Percentiles rank a stretch among this genome's conserved stretches.
Conservation (phyloP, 2,113 vertebrate genomes). For the Pitta sordida region DNA sequence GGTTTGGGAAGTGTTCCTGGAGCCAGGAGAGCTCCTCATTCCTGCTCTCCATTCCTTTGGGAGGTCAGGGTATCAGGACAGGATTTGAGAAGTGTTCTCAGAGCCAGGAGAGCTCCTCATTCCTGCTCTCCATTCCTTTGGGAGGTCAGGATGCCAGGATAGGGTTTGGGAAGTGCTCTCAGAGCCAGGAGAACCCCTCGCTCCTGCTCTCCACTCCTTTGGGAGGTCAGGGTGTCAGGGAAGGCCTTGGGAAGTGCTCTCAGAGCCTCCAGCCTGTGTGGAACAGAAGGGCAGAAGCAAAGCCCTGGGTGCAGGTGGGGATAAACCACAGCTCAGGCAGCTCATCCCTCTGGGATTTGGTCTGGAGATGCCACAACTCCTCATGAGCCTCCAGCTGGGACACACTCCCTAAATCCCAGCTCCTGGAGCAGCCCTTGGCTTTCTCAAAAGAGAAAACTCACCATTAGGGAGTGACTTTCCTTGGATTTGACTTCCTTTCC, state of each 20-base stretch:
- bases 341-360: neutral
- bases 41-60: too few relatives aligned
- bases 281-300: neutral
- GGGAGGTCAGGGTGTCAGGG: neutral
- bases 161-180: too few relatives aligned
- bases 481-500: neutral
- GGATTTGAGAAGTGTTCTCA: too few relatives aligned
- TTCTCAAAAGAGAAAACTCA: neutral
- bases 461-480: neutral
- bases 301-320: neutral
- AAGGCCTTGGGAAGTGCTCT: neutral
- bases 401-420: neutral
- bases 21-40: too few relatives aligned
- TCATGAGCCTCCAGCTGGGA: neutral
- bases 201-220: neutral
- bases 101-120: too few relatives aligned
- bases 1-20: too few relatives aligned
- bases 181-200: neutral
- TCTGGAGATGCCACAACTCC: neutral
- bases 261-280: accelerated
- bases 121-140: too few relatives aligned
- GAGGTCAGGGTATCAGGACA: too few relatives aligned
- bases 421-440: neutral
- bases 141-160: too few relatives aligned
- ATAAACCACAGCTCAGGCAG: accelerated